Evolutionary conservation across 2,888 invertebrate genomes (phyloP).

Genomic region (Erebia ligea): DNA sequence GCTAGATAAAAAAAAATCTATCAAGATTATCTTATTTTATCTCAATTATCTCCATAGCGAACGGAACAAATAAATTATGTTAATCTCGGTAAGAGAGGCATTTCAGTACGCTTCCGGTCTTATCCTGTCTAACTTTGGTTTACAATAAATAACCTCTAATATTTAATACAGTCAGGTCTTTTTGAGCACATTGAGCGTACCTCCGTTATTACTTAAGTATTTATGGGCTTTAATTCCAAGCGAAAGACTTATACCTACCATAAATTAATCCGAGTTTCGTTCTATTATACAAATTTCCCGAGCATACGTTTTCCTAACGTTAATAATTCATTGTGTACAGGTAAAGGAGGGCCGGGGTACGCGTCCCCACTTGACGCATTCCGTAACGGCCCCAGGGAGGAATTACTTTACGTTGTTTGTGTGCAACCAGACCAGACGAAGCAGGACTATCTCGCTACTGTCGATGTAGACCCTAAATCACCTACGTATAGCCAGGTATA

Average conservation of each 20-base stretch:
- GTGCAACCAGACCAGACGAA: slow-evolving; percentile 89
- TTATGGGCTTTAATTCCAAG: slow-evolving; percentile 1
- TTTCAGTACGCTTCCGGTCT: neutral
- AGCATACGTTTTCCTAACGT: slow-evolving; percentile 34
- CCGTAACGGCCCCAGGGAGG: slow-evolving; percentile 91
- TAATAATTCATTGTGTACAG: slow-evolving; percentile 49
- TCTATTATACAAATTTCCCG: slow-evolving; percentile 33
- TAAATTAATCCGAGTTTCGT: slow-evolving; percentile 27
- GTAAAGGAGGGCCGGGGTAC: slow-evolving; percentile 87
- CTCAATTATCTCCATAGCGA: too few species aligned
- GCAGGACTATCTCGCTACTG: slow-evolving; percentile 94
- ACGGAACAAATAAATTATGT: too few species aligned
- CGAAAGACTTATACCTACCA: slow-evolving; percentile 16
- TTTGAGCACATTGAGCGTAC: neutral
- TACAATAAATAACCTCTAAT: neutral
- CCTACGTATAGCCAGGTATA: slow-evolving; percentile 91
- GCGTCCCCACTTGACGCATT: slow-evolving; percentile 92
- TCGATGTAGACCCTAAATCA: slow-evolving; percentile 95
- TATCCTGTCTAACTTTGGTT: neutral
- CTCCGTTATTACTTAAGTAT: neutral
- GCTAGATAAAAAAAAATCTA: too few species aligned
- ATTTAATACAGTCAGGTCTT: neutral
- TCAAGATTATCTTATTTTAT: too few species aligned
- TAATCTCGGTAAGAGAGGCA: too few species aligned
- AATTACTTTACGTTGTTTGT: slow-evolving; percentile 94